phyloP scores from a whole-genome alignment of 92 coral and sea anemone species.

The Paramuricea clavata region DNA sequence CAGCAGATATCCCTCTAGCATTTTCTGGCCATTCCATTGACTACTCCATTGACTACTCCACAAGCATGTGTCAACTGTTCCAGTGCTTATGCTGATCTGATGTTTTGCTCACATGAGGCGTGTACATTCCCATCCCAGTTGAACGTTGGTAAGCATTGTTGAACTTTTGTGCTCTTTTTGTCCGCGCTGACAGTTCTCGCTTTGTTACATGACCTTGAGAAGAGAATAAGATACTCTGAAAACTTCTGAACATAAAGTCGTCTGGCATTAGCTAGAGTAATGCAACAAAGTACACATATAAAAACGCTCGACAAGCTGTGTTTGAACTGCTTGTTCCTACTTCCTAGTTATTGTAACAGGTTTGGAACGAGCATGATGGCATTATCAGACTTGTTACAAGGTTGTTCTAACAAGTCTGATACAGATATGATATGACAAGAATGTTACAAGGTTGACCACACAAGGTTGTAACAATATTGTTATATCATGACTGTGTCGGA shows the following conservation, averaged over 20 bases:
- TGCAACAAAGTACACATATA: no score
- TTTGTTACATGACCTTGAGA: constrained; percentile 8
- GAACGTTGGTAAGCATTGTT: constrained; percentile 52
- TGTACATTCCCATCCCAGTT: constrained; percentile 37
- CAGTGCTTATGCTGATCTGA: not conserved
- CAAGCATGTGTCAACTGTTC: constrained; percentile 24
- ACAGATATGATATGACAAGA: no score
- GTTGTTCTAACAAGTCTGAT: no score
- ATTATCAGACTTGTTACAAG: no score
- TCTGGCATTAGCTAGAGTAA: no score
- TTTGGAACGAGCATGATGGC: no score
- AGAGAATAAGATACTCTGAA: not conserved
- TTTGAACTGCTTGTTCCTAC: no score
- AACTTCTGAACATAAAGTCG: no score
- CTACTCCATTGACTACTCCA: not conserved
- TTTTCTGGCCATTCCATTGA: not conserved
- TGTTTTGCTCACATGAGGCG: constrained; percentile 19
- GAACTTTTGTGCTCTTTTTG: constrained; percentile 47
- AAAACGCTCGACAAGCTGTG: no score
- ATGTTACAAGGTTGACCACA: no score
- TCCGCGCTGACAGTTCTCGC: constrained; percentile 35
- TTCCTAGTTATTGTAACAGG: no score
- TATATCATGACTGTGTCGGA: no score
- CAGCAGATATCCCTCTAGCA: not conserved
- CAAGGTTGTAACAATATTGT: not conserved